Evolutionary conservation across 1,140 invertebrate genomes (phyloP).

Genomic region (Drosophila willistoni): DNA sequence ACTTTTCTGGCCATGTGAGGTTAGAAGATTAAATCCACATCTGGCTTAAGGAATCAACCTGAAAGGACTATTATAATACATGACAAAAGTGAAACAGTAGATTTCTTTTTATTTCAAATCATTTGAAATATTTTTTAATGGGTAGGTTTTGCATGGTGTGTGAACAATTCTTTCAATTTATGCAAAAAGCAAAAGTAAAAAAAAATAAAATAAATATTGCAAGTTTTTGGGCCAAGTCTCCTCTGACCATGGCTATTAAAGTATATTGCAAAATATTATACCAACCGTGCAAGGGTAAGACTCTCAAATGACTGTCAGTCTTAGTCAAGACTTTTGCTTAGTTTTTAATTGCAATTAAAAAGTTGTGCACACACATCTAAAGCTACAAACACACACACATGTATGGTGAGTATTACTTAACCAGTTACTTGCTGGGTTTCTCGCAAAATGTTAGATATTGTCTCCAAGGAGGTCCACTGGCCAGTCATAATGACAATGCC

Average conservation of each 20-base stretch:
- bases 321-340: constrained; percentile 65
- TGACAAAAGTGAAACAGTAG: background rate
- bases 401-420: constrained; percentile 15
- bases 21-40: constrained; percentile 30
- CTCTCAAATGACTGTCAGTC: constrained; percentile 31
- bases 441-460: constrained; percentile 40
- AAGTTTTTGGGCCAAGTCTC: background rate
- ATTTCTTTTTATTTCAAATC: background rate
- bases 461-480: constrained; percentile 55
- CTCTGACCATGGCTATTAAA: constrained; percentile 3
- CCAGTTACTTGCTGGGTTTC: constrained; percentile 9
- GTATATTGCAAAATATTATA: constrained; percentile 1
- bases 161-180: background rate
- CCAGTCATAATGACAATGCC: constrained; percentile 69
- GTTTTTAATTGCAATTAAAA: constrained; percentile 81
- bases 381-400: constrained; percentile 20
- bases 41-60: constrained; percentile 15
- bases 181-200: background rate
- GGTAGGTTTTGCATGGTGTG: background rate
- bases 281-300: background rate
- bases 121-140: background rate
- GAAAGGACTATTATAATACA: background rate
- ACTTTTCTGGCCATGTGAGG: constrained; percentile 20
- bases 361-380: constrained; percentile 49
- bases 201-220: no score